Evolutionary conservation across 2,113 vertebrate species (phyloP).

Genomic region (Chlorodrepanis virens): DNA sequence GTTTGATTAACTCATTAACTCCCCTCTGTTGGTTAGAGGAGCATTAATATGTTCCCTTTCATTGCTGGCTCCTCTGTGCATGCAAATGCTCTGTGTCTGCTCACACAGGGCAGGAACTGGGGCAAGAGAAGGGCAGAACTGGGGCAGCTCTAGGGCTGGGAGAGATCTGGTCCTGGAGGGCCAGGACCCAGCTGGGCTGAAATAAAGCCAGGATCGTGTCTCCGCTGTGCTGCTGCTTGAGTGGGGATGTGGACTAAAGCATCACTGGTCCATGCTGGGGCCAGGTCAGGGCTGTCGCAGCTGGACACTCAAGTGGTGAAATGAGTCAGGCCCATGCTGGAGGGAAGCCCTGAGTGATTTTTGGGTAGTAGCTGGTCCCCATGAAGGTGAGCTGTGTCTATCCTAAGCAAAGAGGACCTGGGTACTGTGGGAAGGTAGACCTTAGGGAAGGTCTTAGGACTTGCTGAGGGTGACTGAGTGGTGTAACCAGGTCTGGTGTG

Average conservation of each 20-base stretch:
- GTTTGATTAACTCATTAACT: constrained; percentile 14
- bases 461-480: not conserved
- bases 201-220: rapidly evolving
- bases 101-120: not conserved
- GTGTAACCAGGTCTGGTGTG: not conserved
- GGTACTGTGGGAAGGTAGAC: rapidly evolving
- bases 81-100: rapidly evolving
- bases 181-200: not conserved
- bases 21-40: not conserved
- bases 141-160: not conserved
- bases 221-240: rapidly evolving
- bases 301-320: not conserved
- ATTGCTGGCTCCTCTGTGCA: not conserved
- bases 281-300: not conserved
- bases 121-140: not conserved
- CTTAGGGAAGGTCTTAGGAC: not conserved
- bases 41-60: not conserved
- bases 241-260: not conserved
- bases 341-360: not conserved
- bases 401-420: not conserved
- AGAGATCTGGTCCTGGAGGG: not conserved
- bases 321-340: rapidly evolving
- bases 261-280: rapidly evolving
- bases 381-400: not conserved
- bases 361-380: not conserved